Evolutionary conservation across 2,113 vertebrate genomes (phyloP), one percentile per base, ranked within the genome.

Genomic region (Motacilla alba): DNA sequence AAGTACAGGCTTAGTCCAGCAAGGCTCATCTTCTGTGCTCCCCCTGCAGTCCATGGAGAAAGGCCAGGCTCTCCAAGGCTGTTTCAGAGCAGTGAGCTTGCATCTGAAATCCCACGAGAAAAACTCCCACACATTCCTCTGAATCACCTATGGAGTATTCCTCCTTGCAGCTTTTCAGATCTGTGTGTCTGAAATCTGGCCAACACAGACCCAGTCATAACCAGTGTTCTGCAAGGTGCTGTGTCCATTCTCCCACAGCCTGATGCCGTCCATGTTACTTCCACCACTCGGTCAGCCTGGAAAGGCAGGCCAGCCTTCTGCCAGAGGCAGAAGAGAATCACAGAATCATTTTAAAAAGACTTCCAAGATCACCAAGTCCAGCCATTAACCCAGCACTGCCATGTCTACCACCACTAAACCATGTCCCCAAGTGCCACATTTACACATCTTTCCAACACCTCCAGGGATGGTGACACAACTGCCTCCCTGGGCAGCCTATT

Each of bases 221-320:
- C 22, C 7, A 46, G 69, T 0, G 6, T 10, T 53, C 50, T 59
- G 52, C 50, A 58, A 43, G 28, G 59, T 28, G 49, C 2, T 13
- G 39, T 3, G 2, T 16, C 41, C 1, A 4, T n/a, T 50, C 44
- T 73, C 14, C 52, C 53, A 5, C 7, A 44, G 55, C 15, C 58
- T 7, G 9, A 1, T 33, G 10, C 14, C 7, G 4, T 37, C 53
- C 11, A 2, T 5, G 30, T 39, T 28, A 27, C 49, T 52, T 43
- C 68, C 35, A 60, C 27, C n/a, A 18, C 26, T 46, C 0, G 0
- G 2, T 18, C 16, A n/a, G 49, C 0, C 1, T 17, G 52, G 60
- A 72, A 64, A 70, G 44, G 9, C 43, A 21, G 60, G 22, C 27
- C n/a, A 21, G 43, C 19, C 39, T 37, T 41, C 47, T 30, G 27